These are phyloP conservation scores for Brachionus sp. DNA, from an alignment of 1,140 invertebrate genomes.

Conservation along the genomic window DNA sequence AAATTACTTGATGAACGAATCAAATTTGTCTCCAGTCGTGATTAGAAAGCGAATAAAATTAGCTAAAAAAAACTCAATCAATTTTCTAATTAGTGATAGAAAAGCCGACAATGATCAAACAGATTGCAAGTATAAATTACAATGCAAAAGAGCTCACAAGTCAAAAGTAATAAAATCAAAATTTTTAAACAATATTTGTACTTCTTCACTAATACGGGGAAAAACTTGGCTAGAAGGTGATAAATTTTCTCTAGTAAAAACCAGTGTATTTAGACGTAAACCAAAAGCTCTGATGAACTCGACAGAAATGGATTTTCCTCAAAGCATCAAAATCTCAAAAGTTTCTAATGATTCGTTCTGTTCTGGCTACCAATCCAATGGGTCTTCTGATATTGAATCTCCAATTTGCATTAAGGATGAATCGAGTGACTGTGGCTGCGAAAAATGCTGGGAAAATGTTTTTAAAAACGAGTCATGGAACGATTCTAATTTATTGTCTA, in stretches of 20 bases:
- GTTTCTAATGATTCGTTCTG: background rate
- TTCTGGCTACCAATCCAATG: background rate
- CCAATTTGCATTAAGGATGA: background rate
- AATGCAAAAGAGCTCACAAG: background rate
- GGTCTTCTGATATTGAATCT: background rate
- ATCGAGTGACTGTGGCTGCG: background rate
- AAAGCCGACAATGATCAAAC: background rate
- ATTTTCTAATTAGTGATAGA: background rate
- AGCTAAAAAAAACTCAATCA: background rate
- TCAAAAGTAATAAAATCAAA: background rate
- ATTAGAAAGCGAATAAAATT: background rate
- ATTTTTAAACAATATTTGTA: background rate
- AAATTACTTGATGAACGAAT: constrained; percentile 30
- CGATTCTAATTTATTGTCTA: background rate
- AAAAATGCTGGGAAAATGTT: background rate
- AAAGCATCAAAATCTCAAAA: background rate
- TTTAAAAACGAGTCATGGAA: background rate
- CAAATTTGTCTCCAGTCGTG: background rate
- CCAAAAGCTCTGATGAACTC: background rate
- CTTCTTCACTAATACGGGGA: background rate
- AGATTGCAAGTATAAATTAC: constrained; percentile 15
- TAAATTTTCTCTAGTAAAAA: background rate
- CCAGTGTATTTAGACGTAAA: background rate
- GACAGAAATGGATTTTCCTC: background rate
- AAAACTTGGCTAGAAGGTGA: background rate